Percentiles rank a stretch among this genome's conserved stretches.
These are phyloP conservation scores for Trinorchestia longiramus DNA, from an alignment of 1,140 invertebrate species.

Conservation along the genomic window DNA sequence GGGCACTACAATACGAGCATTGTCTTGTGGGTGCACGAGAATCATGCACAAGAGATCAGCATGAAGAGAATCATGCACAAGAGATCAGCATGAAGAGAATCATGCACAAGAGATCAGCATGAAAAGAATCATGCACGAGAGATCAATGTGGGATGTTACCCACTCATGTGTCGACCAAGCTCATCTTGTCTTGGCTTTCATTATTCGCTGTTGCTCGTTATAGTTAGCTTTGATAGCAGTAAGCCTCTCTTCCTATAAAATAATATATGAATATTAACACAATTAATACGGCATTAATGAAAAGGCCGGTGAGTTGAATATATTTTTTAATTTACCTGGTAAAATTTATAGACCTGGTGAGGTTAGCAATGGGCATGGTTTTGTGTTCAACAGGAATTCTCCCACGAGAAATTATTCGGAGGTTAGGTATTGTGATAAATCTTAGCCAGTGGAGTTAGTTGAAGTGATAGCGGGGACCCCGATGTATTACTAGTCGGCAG, in stretches of 20 bases:
- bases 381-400: neutral
- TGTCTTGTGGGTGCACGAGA: neutral
- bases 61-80: neutral
- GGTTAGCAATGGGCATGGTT: too few relatives aligned
- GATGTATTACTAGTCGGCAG: too few relatives aligned
- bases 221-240: neutral
- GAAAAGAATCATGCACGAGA: neutral
- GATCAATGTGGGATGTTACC: neutral
- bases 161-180: neutral
- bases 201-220: neutral
- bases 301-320: neutral
- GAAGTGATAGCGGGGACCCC: too few relatives aligned
- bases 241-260: neutral
- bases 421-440: neutral
- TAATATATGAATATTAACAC: neutral
- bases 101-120: neutral
- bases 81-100: neutral
- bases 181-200: neutral
- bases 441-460: neutral
- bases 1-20: neutral
- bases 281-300: neutral
- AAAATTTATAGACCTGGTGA: neutral
- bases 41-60: neutral
- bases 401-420: neutral
- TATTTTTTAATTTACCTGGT: neutral